A percentile compares a stretch with the other conserved stretches of the same genome.
Evolutionary conservation across 2,888 invertebrate genomes (phyloP).

Genomic region (Leucoma salicis): DNA sequence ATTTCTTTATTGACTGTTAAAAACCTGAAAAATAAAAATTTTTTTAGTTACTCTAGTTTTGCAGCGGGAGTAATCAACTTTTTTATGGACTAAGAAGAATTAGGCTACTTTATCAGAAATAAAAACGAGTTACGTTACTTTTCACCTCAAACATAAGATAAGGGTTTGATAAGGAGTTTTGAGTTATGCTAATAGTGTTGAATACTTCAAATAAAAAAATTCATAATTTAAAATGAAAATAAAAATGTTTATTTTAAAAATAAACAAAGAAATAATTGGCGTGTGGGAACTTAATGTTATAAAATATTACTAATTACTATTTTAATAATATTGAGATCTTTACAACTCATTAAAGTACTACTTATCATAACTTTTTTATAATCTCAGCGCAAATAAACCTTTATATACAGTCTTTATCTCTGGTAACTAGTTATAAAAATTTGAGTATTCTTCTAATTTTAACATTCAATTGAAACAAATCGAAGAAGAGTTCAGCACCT

Average conservation of each 20-base stretch:
- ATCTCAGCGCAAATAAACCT: conserved; percentile 1
- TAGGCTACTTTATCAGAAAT: conserved; percentile 9
- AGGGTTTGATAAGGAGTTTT: conserved; percentile 4
- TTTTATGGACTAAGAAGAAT: conserved; percentile 8
- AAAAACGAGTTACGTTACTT: conserved; percentile 9
- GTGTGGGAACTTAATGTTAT: background rate
- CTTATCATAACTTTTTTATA: background rate
- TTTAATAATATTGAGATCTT: background rate
- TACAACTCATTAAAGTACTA: background rate
- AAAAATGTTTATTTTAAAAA: background rate
- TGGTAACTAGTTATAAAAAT: background rate
- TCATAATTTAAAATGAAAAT: background rate
- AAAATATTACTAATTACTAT: background rate
- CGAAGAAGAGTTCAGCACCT: background rate
- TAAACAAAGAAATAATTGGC: background rate
- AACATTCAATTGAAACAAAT: background rate
- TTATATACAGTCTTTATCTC: background rate
- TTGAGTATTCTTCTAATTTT: conserved; percentile 1
- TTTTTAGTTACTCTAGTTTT: conserved; percentile 10
- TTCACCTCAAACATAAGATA: conserved; percentile 9
- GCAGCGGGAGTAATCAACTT: conserved; percentile 7
- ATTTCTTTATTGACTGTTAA: conserved; percentile 6
- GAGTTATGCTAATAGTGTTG: conserved; percentile 2
- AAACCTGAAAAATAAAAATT: conserved; percentile 6
- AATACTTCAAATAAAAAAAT: background rate